A percentile compares a stretch with the other conserved stretches of the same genome.
Conservation (phyloP, 2,113 vertebrate species). For the Erythrolamprus reginae region DNA sequence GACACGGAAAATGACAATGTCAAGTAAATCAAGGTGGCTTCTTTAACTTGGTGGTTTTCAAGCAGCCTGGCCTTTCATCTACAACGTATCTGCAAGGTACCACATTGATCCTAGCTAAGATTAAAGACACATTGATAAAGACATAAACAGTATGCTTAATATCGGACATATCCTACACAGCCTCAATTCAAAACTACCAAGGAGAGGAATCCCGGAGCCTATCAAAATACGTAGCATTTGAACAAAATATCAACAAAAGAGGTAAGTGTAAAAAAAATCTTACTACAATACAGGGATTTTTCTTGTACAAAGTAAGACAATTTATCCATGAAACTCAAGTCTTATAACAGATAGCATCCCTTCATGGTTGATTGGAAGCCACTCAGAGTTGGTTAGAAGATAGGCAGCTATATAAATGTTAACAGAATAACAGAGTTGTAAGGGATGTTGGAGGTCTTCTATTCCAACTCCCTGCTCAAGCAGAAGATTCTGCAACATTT, state of each 20-base stretch:
- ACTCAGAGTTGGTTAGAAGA: not conserved
- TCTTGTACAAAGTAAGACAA: not conserved
- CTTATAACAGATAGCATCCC: not conserved
- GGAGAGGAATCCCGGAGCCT: not conserved
- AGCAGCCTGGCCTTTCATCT: not conserved
- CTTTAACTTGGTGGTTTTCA: not conserved
- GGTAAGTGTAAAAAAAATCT: too few relatives aligned
- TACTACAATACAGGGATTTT: not conserved
- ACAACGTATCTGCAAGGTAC: not conserved
- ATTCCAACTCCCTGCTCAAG: not conserved
- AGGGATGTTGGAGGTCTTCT: not conserved
- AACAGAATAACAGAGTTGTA: not conserved
- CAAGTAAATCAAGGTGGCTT: not conserved
- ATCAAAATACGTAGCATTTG: not conserved
- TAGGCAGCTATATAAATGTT: not conserved
- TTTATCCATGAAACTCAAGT: not conserved
- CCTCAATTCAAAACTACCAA: not conserved
- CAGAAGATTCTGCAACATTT: not conserved
- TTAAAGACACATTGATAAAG: not conserved
- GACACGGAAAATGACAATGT: fast-evolving
- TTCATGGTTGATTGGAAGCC: not conserved
- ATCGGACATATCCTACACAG: not conserved
- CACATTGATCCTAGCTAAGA: not conserved
- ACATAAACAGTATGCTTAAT: not conserved
- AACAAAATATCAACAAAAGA: not conserved